Base-by-base conservation (phyloP, 2,113 vertebrate species). In the Tragelaphus buxtoni region DNA sequence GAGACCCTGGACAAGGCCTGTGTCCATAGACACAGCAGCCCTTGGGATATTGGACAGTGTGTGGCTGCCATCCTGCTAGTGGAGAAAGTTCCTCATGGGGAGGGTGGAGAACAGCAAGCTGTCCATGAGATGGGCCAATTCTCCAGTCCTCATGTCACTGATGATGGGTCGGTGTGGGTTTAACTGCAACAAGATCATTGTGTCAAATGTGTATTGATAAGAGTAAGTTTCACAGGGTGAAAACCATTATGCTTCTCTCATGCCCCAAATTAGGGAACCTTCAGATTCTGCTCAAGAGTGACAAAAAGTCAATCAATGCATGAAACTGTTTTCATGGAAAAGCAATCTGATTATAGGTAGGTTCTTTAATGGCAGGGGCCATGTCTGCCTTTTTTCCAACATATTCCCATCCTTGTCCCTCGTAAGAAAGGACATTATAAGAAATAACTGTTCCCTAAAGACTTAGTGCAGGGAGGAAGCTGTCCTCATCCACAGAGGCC, bases 401-500 rank as follows among this genome's bases (percentile, higher is more conserved):
- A 35, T 35, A 35, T 45, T 72, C 22, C 55, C 24, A 63, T 30
- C 45, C 4, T 61, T n/a, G 20, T 5, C 1, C 12, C 45, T 10
- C 0, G 0, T 60, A 60, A 83, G 63, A 82, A n/a, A 32, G 14
- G 4, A 58, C 20, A 13, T 3, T 20, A 10, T 79, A 72, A 61
- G 42, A 82, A 81, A 32, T 28, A 24, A 7, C 2, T 12, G 5
- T 76, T 74, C n/a, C 30, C 90, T 76, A 14, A 30, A 63, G 9
- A 72, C 35, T 69, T 22, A 72, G 2, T 39, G 65, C 4, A 12
- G 65, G 35, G 65, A 72, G 20, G 20, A 72, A 72, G 65, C n/a
- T 22, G 35, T 72, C 65, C 88, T 94, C 55, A 95, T 84, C 89
- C 51, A 96, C 28, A 2, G 88, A 83, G 26, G 92, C 89, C 74